Evolutionary conservation across 2,113 vertebrate species (phyloP), one percentile per base, ranked within the genome.

Genomic region (Scortum barcoo): DNA sequence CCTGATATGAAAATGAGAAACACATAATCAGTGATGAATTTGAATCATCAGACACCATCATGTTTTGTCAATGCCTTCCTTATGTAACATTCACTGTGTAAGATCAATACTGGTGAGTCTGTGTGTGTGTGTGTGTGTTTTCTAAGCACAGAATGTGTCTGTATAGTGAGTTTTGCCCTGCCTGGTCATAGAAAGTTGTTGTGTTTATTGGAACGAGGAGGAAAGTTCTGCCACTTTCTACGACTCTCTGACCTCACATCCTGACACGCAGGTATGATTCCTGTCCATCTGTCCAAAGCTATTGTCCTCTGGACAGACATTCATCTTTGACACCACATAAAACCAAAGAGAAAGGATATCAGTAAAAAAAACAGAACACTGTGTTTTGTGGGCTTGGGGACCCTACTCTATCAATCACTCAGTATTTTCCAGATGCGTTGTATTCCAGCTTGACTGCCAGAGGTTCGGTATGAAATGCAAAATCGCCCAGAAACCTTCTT

Each of bases 161-260:
- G 88, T 22, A 75, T 16, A 12, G 60, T 78, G 61, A 81, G 70
- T 77, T 90, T 72, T 76, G 70, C 36, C 66, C 65, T 48, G 4
- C 7, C 33, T 73, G 54, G 6, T 62, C 38, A 40, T 11, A 61
- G 9, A 81, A 30, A n/a, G 8, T 14, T 69, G 30, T 68, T 69
- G 30, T 68, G 40, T 78, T 74, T 69, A 24, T 56, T 33, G 42
- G 30, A 68, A 22, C 0, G 0, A 56, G 16, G 20, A 50, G 36
- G 57, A 65, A 73, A 51, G 69, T 50, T 70, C 33, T 76, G 44
- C 26, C 51, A 26, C 33, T 72, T 80, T 78, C 28, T 78, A 8
- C 30, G 2, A 56, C 62, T 69, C 44, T 70, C 44, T 70, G 85
- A 83, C 79, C 83, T 86, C n/a, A 71, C 73, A 70, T 93, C 84